phyloP scores from a whole-genome alignment of 2,888 invertebrate genomes.

The Lasioglossum malachurum region DNA sequence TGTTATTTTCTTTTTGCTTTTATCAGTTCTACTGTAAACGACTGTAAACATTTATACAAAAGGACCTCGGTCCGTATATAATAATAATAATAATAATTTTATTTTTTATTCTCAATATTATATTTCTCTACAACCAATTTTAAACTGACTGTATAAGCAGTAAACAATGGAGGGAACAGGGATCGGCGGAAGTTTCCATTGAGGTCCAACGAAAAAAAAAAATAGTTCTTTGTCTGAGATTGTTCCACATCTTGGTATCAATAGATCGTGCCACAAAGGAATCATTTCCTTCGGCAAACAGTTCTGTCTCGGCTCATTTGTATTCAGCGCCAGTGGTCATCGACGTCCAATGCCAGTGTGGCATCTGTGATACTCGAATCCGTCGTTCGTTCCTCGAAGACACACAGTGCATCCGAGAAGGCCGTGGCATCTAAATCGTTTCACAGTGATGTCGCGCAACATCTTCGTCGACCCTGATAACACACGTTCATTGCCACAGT shows the following conservation, averaged over 20 bases:
- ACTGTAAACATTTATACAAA: too few species aligned
- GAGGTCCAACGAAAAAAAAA: background rate
- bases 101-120: too few species aligned
- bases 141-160: background rate
- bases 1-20: too few species aligned
- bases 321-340: constrained; percentile 50
- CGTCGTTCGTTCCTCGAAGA: constrained; percentile 30
- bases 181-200: background rate
- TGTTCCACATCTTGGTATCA: constrained; percentile 13
- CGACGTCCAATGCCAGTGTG: constrained; percentile 53
- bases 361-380: constrained; percentile 43
- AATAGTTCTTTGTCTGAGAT: background rate
- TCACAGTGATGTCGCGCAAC: constrained; percentile 1
- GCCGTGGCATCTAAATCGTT: constrained; percentile 17
- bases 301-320: constrained; percentile 37
- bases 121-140: too few species aligned
- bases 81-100: too few species aligned
- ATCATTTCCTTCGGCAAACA: constrained; percentile 23
- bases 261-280: constrained; percentile 4
- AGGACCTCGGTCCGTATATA: too few species aligned
- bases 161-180: background rate
- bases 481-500: background rate
- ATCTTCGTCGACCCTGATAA: background rate
- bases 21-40: too few species aligned
- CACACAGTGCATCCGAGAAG: constrained; percentile 36